These are phyloP conservation scores for Atopsyche davidsoni DNA, from an alignment of 1,140 invertebrate genomes.

Conservation along the genomic window DNA sequence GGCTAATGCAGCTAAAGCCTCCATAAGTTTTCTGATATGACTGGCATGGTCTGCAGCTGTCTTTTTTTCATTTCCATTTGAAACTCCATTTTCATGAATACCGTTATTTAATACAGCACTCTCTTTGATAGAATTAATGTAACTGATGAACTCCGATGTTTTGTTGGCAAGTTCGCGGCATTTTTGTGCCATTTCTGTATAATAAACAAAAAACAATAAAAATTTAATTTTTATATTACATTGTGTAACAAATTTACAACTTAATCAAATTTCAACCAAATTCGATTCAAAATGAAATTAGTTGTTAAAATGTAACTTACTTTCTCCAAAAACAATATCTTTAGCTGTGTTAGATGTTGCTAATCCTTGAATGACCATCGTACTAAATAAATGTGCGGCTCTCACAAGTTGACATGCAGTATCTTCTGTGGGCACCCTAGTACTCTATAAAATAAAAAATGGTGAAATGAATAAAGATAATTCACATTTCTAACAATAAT, in stretches of 20 bases:
- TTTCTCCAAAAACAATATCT: constrained; percentile 65
- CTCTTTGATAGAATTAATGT: constrained; percentile 13
- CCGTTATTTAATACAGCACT: not conserved
- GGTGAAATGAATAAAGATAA: not conserved
- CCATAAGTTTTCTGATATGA: constrained; percentile 38
- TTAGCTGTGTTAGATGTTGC: constrained; percentile 65
- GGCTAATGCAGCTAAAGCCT: constrained; percentile 20
- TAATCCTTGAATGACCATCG: constrained; percentile 52
- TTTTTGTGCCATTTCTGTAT: constrained; percentile 53
- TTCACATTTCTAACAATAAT: not conserved
- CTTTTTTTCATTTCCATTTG: constrained; percentile 14
- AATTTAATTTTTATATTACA: constrained; percentile 22
- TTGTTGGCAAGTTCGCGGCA: constrained; percentile 47
- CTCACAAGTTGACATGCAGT: constrained; percentile 16
- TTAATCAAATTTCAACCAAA: constrained; percentile 4
- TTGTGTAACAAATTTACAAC: constrained; percentile 6
- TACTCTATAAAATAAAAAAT: constrained; percentile 17
- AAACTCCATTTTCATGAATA: constrained; percentile 8
- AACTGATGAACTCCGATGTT: constrained; percentile 13
- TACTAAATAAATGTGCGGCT: constrained; percentile 17
- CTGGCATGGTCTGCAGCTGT: constrained; percentile 47
- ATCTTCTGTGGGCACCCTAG: constrained; percentile 19
- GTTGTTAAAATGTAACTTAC: constrained; percentile 44
- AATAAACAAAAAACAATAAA: constrained; percentile 16
- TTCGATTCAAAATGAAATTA: constrained; percentile 8